Evolutionary conservation across 2,888 invertebrate genomes (phyloP), one percentile per base, ranked within the genome.

Genomic region (Synanthedon andrenaeformis): DNA sequence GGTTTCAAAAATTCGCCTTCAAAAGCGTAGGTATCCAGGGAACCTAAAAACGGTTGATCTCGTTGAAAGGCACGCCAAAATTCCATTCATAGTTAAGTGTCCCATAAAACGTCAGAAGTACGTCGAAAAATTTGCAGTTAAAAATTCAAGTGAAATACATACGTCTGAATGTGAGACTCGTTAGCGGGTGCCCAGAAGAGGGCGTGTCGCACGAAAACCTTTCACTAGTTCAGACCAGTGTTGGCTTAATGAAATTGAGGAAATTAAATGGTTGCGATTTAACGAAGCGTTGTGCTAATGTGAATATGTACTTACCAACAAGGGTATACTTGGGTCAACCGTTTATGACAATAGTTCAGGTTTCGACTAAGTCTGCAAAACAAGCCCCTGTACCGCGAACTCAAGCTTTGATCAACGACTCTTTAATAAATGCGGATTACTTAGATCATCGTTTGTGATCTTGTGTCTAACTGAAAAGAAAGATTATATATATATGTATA

Each of bases 131-230:
- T 62, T 67, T 63, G 56, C 64, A 57, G 57, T 58, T 61, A 72
- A 74, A 69, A 72, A 68, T 72, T 70, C 72, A 72, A 75, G 76
- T 79, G 73, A 66, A 74, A 75, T 74, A 64, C 63, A 75, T 74
- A 64, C 63, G 67, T 66, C 64, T 76, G 74, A 79, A 79, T 76
- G 71, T 70, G 66, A 63, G 63, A 63, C 69, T 74, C 72, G 69
- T 74, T 74, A 74, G 69, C 63, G 60, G 58, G 58, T 58, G 59
- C 59, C 55, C 55, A 64, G 45, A 42, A 45, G 57, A 56, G 55
- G 56, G 54, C 57, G 56, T 54, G 56, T 60, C 54, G 51, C 28
- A 51, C 56, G 55, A 49, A 56, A 56, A 56, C 56, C 51, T 23
- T 49, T 48, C 58, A 59, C 63, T 58, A 53, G 62, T 57, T 62